phyloP scores from a whole-genome alignment of 92 coral and sea anemone genomes.

The Porites rus region DNA sequence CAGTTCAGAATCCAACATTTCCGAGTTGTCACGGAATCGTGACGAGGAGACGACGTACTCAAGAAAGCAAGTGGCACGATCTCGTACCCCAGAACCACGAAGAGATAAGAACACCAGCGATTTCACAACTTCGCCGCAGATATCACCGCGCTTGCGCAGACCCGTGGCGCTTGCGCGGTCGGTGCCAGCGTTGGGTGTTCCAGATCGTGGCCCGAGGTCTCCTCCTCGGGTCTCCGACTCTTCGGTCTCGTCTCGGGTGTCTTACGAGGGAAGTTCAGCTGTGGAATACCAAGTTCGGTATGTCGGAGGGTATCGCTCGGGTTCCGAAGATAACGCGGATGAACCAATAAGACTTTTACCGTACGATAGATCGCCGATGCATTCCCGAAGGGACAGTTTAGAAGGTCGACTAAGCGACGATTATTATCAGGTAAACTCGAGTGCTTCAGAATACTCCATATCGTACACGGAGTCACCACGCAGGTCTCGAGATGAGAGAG shows the following conservation, averaged over 20 bases:
- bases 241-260: conserved; percentile 47
- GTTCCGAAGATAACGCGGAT: conserved; percentile 46
- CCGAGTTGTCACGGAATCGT: conserved; percentile 42
- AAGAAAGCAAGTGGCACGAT: conserved; percentile 27
- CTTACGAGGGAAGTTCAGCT: conserved; percentile 48
- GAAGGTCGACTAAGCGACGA: conserved; percentile 17
- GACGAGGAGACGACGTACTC: conserved; percentile 31
- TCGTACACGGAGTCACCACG: conserved; percentile 12
- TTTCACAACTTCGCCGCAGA: conserved; percentile 18
- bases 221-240: not conserved
- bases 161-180: conserved; percentile 28
- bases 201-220: conserved; percentile 17
- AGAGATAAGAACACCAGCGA: conserved; percentile 4
- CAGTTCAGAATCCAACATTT: conserved; percentile 44
- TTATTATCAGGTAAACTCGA: conserved; percentile 5
- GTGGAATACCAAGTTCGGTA: conserved; percentile 78
- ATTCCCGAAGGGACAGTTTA: conserved; percentile 49
- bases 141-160: conserved; percentile 2
- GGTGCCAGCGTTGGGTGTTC: conserved; percentile 14
- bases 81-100: conserved; percentile 45
- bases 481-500: conserved; percentile 27
- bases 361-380: conserved; percentile 70
- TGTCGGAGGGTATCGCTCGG: conserved; percentile 88
- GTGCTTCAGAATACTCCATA: conserved; percentile 17
- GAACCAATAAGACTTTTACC: conserved; percentile 58